Percentiles rank a stretch among this genome's conserved stretches.
Conservation (phyloP, 1,140 invertebrate species). For the Lasaia peninsularis region DNA sequence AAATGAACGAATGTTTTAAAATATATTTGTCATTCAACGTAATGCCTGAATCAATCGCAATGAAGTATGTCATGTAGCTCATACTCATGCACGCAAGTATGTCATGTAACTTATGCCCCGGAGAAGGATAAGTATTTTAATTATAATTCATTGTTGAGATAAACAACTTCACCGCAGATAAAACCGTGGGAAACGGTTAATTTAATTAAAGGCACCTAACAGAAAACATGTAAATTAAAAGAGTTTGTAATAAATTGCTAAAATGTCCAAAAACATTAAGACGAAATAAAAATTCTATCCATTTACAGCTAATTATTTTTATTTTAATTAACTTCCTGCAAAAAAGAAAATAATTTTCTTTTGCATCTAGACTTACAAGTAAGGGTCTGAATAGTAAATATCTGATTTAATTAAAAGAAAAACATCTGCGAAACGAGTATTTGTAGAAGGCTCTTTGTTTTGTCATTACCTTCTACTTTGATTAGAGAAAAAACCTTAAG, state of each 20-base stretch:
- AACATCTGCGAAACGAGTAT: not conserved
- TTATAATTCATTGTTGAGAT: too few relatives aligned
- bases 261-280: not conserved
- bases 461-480: not conserved
- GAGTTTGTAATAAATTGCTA: too few relatives aligned
- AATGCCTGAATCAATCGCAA: too few relatives aligned
- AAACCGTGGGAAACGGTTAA: not conserved
- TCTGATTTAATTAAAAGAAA: constrained; percentile 9
- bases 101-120: too few relatives aligned
- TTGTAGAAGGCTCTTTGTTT: not conserved
- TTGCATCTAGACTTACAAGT: constrained; percentile 8
- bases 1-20: too few relatives aligned
- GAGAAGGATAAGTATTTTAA: too few relatives aligned
- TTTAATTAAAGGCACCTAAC: not conserved
- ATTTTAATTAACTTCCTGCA: constrained; percentile 6
- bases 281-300: constrained; percentile 11
- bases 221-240: not conserved
- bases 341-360: constrained; percentile 8
- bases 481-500: not conserved
- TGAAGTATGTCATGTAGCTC: too few relatives aligned
- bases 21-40: too few relatives aligned
- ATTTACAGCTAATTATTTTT: constrained; percentile 10
- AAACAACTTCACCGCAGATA: too few relatives aligned
- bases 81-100: too few relatives aligned
- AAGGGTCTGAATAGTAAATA: constrained; percentile 9